phyloP scores from a whole-genome alignment of 2,888 invertebrate species.

The Eupithecia subfuscata region DNA sequence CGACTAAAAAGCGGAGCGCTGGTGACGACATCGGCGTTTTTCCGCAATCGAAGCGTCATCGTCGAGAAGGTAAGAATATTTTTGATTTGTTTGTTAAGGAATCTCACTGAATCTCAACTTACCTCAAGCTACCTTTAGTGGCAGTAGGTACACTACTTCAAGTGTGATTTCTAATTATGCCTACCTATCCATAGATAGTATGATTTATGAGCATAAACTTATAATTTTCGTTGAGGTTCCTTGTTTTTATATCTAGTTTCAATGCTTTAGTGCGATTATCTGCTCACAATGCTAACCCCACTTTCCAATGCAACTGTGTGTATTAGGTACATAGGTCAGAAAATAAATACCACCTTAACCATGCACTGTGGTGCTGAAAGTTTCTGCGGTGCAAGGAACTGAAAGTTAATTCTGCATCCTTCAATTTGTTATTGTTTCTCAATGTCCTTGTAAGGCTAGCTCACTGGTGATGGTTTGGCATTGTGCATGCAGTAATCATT shows the following conservation, averaged over 20 bases:
- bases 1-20: slow-evolving; percentile 73
- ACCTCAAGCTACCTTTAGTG: neutral
- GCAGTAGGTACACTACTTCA: neutral
- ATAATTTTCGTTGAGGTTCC: slow-evolving; percentile 55
- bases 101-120: slow-evolving; percentile 58
- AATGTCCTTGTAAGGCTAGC: neutral
- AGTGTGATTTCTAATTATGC: neutral
- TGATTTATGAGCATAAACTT: neutral
- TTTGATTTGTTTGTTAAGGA: slow-evolving; percentile 45
- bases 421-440: neutral
- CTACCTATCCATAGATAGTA: neutral
- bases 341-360: neutral
- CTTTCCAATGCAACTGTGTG: neutral
- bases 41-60: slow-evolving; percentile 72
- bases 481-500: neutral
- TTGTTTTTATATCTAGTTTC: neutral
- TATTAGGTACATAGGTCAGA: neutral
- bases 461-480: neutral
- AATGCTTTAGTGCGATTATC: neutral
- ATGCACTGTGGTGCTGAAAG: neutral
- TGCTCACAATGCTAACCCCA: neutral
- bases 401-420: neutral
- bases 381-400: neutral
- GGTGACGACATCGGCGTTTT: slow-evolving; percentile 58
- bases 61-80: slow-evolving; percentile 71